These are phyloP conservation scores for Clinocottus analis DNA, from an alignment of 2,113 vertebrate genomes.

Conservation along the genomic window DNA sequence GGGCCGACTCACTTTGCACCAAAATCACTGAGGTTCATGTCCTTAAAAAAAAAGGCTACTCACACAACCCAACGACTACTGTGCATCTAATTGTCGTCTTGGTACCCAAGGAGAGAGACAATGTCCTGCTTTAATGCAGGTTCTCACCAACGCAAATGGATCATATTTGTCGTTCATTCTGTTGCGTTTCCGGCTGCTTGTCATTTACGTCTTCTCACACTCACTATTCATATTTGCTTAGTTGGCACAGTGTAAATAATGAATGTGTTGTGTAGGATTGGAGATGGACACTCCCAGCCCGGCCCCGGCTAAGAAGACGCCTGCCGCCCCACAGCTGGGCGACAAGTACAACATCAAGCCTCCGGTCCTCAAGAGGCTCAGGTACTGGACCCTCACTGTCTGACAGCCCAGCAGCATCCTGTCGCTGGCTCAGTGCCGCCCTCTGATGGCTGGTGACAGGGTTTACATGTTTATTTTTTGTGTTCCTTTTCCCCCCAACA, in stretches of 20 bases:
- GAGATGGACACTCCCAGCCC: slow-evolving; percentile 90
- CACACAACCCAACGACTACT: neutral
- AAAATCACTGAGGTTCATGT: neutral
- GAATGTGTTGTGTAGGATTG: slow-evolving; percentile 80
- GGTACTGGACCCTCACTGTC: slow-evolving; percentile 71
- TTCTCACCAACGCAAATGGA: no score
- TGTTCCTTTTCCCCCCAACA: neutral
- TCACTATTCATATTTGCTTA: neutral
- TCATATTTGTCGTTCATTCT: no score
- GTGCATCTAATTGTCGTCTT: no score
- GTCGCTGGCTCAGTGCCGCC: neutral
- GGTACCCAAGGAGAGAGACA: no score
- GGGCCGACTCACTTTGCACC: neutral
- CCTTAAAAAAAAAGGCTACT: neutral
- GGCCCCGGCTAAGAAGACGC: slow-evolving; percentile 85
- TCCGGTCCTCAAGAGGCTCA: slow-evolving; percentile 90
- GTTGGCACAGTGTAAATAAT: neutral
- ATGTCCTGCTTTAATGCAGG: no score
- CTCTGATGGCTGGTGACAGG: neutral
- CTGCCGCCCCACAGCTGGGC: slow-evolving; percentile 79
- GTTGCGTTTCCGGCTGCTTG: no score
- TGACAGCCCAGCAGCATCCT: slow-evolving; percentile 4
- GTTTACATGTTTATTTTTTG: neutral
- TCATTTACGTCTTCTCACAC: neutral
- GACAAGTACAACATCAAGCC: slow-evolving; percentile 96